A percentile compares a stretch with the other conserved stretches of the same genome.
These are phyloP conservation scores for Marronus borbonicus DNA, from an alignment of 2,888 invertebrate species.

Conservation along the genomic window DNA sequence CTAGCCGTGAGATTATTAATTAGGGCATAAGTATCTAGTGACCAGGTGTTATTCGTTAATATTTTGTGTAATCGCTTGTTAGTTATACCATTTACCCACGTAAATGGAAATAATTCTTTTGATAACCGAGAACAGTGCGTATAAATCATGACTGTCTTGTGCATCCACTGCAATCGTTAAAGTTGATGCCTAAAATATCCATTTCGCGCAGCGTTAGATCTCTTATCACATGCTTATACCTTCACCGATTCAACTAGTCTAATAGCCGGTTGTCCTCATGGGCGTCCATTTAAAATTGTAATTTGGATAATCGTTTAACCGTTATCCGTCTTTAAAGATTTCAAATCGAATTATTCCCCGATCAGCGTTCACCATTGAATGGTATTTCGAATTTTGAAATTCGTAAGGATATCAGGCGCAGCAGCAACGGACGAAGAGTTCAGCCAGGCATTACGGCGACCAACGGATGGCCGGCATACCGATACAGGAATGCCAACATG, in stretches of 20 bases:
- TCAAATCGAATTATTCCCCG: conserved; percentile 50
- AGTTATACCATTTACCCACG: too few species aligned
- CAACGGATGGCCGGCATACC: conserved; percentile 59
- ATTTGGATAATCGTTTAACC: conserved; percentile 45
- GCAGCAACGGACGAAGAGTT: conserved; percentile 17
- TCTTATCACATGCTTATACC: conserved; percentile 17
- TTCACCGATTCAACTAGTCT: background rate
- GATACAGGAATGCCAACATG: conserved; percentile 64
- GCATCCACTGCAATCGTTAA: conserved; percentile 28
- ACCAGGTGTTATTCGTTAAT: too few species aligned
- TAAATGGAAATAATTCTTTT: too few species aligned
- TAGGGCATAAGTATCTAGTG: too few species aligned
- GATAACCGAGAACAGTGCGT: background rate
- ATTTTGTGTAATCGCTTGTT: too few species aligned
- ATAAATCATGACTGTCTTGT: conserved; percentile 15
- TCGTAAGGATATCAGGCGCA: conserved; percentile 41
- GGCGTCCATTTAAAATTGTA: conserved; percentile 40
- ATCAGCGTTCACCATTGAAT: conserved; percentile 29
- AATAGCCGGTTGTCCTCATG: background rate
- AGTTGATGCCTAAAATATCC: conserved; percentile 35
- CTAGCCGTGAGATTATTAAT: too few species aligned
- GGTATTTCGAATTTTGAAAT: conserved; percentile 58
- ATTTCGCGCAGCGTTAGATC: conserved; percentile 27
- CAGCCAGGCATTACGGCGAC: conserved; percentile 10
- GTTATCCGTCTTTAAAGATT: conserved; percentile 37